A percentile compares a stretch with the other conserved stretches of the same genome.
These are phyloP conservation scores for Noctua janthina DNA, from an alignment of 2,888 invertebrate genomes.

Conservation along the genomic window DNA sequence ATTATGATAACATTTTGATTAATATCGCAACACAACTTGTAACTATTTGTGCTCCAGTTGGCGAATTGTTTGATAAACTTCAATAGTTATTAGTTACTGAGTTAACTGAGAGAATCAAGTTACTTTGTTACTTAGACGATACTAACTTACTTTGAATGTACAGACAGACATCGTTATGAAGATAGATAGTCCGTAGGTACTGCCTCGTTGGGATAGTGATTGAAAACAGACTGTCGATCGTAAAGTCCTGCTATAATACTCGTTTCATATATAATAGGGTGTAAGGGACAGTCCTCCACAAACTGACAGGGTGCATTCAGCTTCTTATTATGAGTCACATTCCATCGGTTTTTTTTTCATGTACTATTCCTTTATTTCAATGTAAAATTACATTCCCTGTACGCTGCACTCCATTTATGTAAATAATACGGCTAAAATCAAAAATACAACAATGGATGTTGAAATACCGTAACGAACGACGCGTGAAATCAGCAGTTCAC, in stretches of 20 bases:
- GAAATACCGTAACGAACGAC: too few relatives aligned
- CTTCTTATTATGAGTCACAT: too few relatives aligned
- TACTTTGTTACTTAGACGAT: constrained; percentile 26
- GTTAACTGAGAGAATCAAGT: constrained; percentile 10
- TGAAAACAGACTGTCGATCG: not conserved
- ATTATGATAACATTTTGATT: constrained; percentile 22
- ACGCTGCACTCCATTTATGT: too few relatives aligned
- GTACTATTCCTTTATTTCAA: too few relatives aligned
- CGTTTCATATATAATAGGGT: too few relatives aligned
- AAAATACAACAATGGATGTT: too few relatives aligned
- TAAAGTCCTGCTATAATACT: not conserved
- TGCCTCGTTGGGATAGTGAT: not conserved
- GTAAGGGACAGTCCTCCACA: too few relatives aligned
- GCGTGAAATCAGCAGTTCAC: too few relatives aligned
- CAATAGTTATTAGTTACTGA: constrained; percentile 22
- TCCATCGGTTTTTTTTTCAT: too few relatives aligned
- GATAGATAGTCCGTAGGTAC: not conserved
- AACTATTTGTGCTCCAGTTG: constrained; percentile 5
- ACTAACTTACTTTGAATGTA: constrained; percentile 22
- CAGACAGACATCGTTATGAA: constrained; percentile 25
- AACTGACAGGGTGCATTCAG: too few relatives aligned
- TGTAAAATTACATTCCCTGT: too few relatives aligned
- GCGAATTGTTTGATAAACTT: constrained; percentile 36
- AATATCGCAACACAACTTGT: constrained; percentile 22
- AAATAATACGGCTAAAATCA: too few relatives aligned